Base-by-base conservation (phyloP, 1,140 invertebrate species). In the Caenorhabditis briggsae region DNA sequence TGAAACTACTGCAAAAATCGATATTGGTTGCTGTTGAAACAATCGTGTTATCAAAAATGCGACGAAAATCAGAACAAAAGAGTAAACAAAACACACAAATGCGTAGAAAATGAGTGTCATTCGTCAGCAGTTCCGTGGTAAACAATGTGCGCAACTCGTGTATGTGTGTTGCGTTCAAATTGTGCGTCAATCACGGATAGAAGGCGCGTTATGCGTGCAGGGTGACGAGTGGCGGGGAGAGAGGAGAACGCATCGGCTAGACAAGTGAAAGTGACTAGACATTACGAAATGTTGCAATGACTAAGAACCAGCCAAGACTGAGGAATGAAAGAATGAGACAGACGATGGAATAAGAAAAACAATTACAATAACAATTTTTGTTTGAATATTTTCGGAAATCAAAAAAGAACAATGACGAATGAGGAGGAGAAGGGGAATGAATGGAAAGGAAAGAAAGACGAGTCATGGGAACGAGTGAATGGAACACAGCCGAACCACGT, bases 1-100 rank as follows among this genome's bases (percentile, higher is more conserved):
- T 46, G 46, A 78, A 78, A 78, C 50, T 41, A 78, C 70, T 78
- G 46, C 50, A 78, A 78, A 53, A 53, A 14, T 23, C 50, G 14
- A 43, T 7, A 46, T n/a, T 25, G 5, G 8, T 43, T 18, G 12
- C 33, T 1, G 33, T 14, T 16, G 50, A 11, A 53, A 53, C 50
- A 53, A 53, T 9, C 16, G 11, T 53, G 11, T 53, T 53, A 53
- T 53, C 50, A 53, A 11, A 16, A 33, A 33, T 33, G 33, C 25
- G 14, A 33, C 9, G 23, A 46, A 18, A 14, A 43, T 5, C 64
- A 46, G 33, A 33, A 70, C 5, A 70, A 46, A 3, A 18, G 20
- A 46, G 14, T 7, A 53, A 53, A 20, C 12, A 78, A 61, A 5
- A 6, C 20, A 20, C 18, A 61, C 18, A 11, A 33, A 61, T 12